Evolutionary conservation across 2,797 vertebrate genomes (phyloP).

Genomic region (Microctenopoma stevenorrisi): DNA sequence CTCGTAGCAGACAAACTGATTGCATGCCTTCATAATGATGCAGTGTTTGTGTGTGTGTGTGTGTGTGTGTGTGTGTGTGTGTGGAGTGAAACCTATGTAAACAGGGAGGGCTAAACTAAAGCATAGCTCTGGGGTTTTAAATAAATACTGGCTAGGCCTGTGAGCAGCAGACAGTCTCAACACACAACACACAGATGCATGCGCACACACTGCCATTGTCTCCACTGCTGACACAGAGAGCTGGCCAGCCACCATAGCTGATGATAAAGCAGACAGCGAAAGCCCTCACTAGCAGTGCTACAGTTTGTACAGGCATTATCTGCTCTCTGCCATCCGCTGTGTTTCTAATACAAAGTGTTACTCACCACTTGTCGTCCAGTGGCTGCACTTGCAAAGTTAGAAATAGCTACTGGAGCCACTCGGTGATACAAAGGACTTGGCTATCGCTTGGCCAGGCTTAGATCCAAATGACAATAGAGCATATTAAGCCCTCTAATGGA

Average conservation of each 20-base stretch:
- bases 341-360: constrained; percentile 66
- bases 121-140: constrained; percentile 67
- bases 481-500: constrained; percentile 13
- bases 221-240: constrained; percentile 64
- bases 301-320: constrained; percentile 50
- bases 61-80: constrained; percentile 28
- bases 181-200: constrained; percentile 44
- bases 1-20: constrained; percentile 43
- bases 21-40: constrained; percentile 67
- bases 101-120: constrained; percentile 68
- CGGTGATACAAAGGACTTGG: constrained; percentile 43
- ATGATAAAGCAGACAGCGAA: constrained; percentile 63
- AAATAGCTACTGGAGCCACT: constrained; percentile 53
- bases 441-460: constrained; percentile 23
- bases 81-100: constrained; percentile 62
- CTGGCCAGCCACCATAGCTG: constrained; percentile 51
- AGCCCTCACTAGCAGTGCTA: constrained; percentile 33
- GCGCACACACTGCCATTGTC: constrained; percentile 44
- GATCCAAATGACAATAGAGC: constrained; percentile 35
- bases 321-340: constrained; percentile 61
- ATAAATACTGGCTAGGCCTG: constrained; percentile 69
- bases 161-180: constrained; percentile 42
- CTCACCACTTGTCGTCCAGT: constrained; percentile 61
- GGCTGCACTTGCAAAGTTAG: constrained; percentile 55
- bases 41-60: constrained; percentile 34